Conservation (phyloP, 2,797 vertebrate genomes). For the Pagetopsis macropterus region DNA sequence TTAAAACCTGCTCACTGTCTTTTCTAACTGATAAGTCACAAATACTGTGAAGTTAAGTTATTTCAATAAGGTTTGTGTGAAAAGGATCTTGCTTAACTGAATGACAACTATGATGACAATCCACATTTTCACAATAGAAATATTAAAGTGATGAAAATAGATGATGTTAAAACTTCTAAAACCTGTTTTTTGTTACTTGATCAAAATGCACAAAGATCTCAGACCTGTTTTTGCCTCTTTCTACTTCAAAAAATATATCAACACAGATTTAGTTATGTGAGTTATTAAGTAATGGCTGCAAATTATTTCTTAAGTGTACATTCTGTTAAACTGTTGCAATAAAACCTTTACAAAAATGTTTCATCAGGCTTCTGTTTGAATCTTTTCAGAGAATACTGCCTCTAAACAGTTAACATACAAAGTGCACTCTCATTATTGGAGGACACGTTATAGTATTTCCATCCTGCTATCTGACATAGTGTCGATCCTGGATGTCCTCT, state of each 20-base stretch:
- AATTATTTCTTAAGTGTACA: neutral
- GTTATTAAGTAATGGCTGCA: neutral
- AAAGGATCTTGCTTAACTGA: neutral
- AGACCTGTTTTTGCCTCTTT: neutral
- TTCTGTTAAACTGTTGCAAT: neutral
- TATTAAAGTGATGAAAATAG: neutral
- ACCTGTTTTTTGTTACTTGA: neutral
- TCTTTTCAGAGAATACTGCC: neutral
- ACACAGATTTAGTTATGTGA: neutral
- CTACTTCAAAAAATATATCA: neutral
- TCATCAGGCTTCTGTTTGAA: conserved; percentile 2
- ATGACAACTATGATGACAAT: neutral
- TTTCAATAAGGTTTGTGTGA: neutral
- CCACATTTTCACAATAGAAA: neutral
- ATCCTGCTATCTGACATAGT: neutral
- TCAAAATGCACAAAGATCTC: neutral
- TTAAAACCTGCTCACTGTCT: neutral
- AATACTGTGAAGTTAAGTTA: neutral
- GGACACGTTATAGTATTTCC: conserved; percentile 8
- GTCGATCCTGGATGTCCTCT: conserved; percentile 61
- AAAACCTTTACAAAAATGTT: conserved; percentile 19
- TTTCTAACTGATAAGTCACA: neutral
- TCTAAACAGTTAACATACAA: neutral
- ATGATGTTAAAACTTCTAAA: neutral
- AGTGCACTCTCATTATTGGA: conserved; percentile 3